Base-by-base conservation (phyloP, 1,140 invertebrate genomes). In the Drosophila biarmipes region DNA sequence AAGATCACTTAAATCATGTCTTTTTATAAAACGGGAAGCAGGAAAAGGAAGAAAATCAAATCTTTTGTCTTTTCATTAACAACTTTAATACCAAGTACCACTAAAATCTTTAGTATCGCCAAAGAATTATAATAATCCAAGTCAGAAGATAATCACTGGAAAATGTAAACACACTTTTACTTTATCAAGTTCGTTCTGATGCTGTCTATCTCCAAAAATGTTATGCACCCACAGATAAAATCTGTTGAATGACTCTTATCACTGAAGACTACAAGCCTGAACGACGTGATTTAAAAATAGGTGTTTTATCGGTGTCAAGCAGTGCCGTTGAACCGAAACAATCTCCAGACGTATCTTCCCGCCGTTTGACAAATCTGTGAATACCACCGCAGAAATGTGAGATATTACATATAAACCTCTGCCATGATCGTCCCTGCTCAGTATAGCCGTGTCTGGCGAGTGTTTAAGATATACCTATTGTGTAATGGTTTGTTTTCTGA, bases 401-500 rank as follows among this genome's bases (percentile, higher is more conserved):
- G 6, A 1, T 29, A 7, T 2, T 7, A 31, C 10, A 31, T 31
- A 31, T 10, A 46, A 21, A 27, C 45, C 21, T 27, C 14, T 24
- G 24, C 1, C 31, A 11, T 21, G 40, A 54, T 24, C 24, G 14
- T 21, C 6, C 0, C 4, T 38, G 14, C 8, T 35, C 15, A 64
- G 61, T 59, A 7, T 11, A 14, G 4, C 29, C 0, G 24, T 27
- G 31, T 19, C 21, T 21, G 0, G 12, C 17, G 6, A 42, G 40
- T 46, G 14, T 14, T 11, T 4, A 2, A 37, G 27, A 46, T 10
- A 11, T 37, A 35, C n/a, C n/a, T n/a, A n/a, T n/a, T n/a, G n/a
- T n/a, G n/a, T n/a, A 58, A 64, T 64, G 54, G 61, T 64, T 19
- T 8, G 54, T 46, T 17, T 37, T 37, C 17, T 17, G 8, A n/a